These are phyloP conservation scores for Limanda limanda DNA, from an alignment of 2,113 vertebrate species.

Conservation along the genomic window DNA sequence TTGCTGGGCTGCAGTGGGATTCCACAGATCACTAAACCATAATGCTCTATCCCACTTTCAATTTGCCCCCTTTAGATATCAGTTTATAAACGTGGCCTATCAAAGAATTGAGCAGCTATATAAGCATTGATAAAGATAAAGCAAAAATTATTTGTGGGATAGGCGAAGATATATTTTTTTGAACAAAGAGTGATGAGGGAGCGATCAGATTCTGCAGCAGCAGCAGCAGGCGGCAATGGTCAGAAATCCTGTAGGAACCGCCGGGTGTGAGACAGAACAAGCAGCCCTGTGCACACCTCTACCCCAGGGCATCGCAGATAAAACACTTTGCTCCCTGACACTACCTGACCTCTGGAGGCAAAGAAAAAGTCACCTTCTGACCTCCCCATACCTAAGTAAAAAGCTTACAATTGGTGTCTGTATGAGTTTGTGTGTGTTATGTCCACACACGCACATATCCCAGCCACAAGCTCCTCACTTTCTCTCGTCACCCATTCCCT, in stretches of 20 bases:
- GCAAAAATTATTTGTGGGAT: neutral
- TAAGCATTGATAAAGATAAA: neutral
- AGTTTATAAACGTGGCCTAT: neutral
- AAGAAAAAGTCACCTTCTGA: conserved; percentile 52
- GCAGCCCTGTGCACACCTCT: conserved; percentile 10
- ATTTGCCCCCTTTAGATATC: neutral
- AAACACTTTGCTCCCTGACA: conserved; percentile 21
- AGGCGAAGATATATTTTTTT: neutral
- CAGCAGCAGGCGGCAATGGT: neutral
- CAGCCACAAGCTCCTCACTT: conserved; percentile 21
- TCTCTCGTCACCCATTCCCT: conserved; percentile 22
- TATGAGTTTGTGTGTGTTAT: neutral
- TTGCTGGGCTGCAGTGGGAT: conserved; percentile 16
- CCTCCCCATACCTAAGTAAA: conserved; percentile 23
- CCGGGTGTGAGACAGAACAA: conserved; percentile 10
- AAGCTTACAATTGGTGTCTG: conserved; percentile 36
- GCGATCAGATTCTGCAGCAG: neutral
- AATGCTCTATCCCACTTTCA: neutral
- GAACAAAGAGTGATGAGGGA: too few relatives aligned
- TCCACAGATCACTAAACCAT: neutral
- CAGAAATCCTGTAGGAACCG: neutral
- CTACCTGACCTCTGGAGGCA: conserved; percentile 17
- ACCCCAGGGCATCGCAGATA: neutral
- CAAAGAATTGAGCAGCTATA: neutral
- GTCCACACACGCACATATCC: conserved; percentile 17